Conservation (phyloP, 2,113 vertebrate species). For the Tupaia chinensis region DNA sequence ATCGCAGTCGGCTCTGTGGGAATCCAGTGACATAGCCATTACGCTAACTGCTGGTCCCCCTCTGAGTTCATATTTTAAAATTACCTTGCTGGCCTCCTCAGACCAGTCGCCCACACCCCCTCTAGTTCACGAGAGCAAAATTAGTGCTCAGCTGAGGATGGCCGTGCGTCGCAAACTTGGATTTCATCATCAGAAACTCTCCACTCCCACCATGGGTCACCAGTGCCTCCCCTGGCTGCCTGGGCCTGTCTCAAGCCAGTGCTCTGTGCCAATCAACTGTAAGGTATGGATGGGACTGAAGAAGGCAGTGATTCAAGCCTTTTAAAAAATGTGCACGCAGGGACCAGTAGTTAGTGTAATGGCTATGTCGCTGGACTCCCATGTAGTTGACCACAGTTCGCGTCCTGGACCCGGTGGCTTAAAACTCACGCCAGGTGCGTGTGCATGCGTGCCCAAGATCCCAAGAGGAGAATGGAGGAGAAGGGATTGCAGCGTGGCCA, state of each 20-base stretch:
- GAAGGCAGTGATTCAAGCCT: neutral
- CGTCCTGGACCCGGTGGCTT: too few species aligned
- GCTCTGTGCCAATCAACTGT: neutral
- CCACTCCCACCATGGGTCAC: too few species aligned
- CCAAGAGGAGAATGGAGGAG: too few species aligned
- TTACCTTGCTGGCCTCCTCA: neutral
- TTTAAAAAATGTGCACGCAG: neutral
- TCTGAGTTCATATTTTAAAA: constrained; percentile 11
- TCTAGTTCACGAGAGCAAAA: neutral
- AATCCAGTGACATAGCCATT: too few species aligned
- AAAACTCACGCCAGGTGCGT: too few species aligned
- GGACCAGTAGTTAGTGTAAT: too few species aligned
- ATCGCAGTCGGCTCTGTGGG: too few species aligned
- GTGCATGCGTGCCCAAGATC: too few species aligned
- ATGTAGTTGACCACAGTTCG: too few species aligned
- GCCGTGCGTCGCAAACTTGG: neutral
- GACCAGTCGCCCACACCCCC: neutral
- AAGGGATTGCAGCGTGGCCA: too few species aligned
- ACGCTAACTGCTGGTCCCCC: too few species aligned
- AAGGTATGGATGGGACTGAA: neutral
- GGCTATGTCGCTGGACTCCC: too few species aligned
- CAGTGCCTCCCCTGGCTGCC: neutral
- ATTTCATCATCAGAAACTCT: neutral
- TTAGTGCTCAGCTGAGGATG: neutral
- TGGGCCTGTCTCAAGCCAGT: neutral